These are phyloP conservation scores for Cebidichthys violaceus DNA, from an alignment of 2,113 vertebrate genomes.

Conservation along the genomic window DNA sequence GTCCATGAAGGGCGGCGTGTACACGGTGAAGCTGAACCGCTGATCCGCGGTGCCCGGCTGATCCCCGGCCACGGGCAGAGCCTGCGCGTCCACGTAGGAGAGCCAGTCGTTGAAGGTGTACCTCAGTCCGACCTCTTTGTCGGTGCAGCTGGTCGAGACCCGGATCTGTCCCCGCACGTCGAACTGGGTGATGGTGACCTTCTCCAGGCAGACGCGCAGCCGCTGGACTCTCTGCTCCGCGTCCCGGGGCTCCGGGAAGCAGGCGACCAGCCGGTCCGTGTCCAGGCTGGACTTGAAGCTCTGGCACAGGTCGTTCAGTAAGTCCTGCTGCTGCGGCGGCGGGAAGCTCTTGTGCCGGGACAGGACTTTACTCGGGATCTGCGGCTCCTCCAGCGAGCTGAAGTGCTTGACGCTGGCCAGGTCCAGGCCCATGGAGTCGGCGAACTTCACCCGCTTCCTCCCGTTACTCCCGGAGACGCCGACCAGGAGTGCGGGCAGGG, in stretches of 20 bases:
- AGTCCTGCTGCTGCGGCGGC: slow-evolving; percentile 57
- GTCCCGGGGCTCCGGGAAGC: slow-evolving; percentile 71
- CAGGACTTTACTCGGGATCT: slow-evolving; percentile 86
- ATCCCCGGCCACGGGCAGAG: slow-evolving; percentile 51
- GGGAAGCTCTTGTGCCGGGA: slow-evolving; percentile 83
- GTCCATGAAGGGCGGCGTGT: slow-evolving; percentile 82
- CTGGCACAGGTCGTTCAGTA: slow-evolving; percentile 49
- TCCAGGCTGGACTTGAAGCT: slow-evolving; percentile 47
- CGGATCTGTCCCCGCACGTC: slow-evolving; percentile 85
- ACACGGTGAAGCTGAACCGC: slow-evolving; percentile 85
- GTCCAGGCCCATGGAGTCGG: slow-evolving; percentile 89
- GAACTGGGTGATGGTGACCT: slow-evolving; percentile 65
- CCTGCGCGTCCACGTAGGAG: slow-evolving; percentile 86
- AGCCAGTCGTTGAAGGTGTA: slow-evolving; percentile 93
- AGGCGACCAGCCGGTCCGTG: slow-evolving; percentile 61
- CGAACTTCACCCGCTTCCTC: slow-evolving; percentile 92
- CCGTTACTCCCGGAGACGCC: slow-evolving; percentile 54
- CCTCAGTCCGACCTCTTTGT: slow-evolving; percentile 84
- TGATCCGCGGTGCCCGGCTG: slow-evolving; percentile 50
- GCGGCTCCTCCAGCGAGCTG: slow-evolving; percentile 88
- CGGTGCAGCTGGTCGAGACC: slow-evolving; percentile 31
- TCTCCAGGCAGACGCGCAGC: slow-evolving; percentile 85
- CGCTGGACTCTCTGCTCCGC: slow-evolving; percentile 70
- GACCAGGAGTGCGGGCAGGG: slow-evolving; percentile 76
- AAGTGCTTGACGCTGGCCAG: slow-evolving; percentile 92